Evolutionary conservation across 2,113 vertebrate genomes (phyloP).

Genomic region (Mirza zaza): DNA sequence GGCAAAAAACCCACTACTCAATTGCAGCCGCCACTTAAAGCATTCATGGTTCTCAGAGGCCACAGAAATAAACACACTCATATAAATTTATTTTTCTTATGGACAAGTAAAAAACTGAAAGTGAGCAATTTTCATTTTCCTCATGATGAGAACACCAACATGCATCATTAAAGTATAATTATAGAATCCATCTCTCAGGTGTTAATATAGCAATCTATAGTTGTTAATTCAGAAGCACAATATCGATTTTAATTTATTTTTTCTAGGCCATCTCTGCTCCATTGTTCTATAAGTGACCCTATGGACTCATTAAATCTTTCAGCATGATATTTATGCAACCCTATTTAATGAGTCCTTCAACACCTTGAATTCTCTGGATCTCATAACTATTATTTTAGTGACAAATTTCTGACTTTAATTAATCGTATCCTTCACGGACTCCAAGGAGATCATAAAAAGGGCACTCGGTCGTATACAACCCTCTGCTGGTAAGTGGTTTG

Average conservation of each 20-base stretch:
- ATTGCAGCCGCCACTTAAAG: background rate
- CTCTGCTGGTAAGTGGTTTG: background rate
- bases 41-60: background rate
- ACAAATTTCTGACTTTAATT: slow-evolving; percentile 66
- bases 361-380: slow-evolving; percentile 68
- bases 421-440: slow-evolving; percentile 57
- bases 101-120: background rate
- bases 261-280: slow-evolving; percentile 68
- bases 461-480: background rate
- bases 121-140: slow-evolving; percentile 40
- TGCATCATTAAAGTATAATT: slow-evolving; percentile 60
- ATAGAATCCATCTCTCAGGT: slow-evolving; percentile 56
- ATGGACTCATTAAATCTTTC: slow-evolving; percentile 76
- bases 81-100: background rate
- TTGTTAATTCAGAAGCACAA: slow-evolving; percentile 59
- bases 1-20: background rate
- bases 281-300: slow-evolving; percentile 69
- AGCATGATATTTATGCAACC: slow-evolving; percentile 72
- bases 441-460: slow-evolving; percentile 55
- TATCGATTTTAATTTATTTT: slow-evolving; percentile 79
- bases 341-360: slow-evolving; percentile 72
- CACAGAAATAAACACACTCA: background rate
- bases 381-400: slow-evolving; percentile 71
- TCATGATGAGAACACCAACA: slow-evolving; percentile 29
- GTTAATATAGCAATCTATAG: slow-evolving; percentile 63